Conservation (phyloP, 2,113 vertebrate genomes). For the Stigmatopora nigra region DNA sequence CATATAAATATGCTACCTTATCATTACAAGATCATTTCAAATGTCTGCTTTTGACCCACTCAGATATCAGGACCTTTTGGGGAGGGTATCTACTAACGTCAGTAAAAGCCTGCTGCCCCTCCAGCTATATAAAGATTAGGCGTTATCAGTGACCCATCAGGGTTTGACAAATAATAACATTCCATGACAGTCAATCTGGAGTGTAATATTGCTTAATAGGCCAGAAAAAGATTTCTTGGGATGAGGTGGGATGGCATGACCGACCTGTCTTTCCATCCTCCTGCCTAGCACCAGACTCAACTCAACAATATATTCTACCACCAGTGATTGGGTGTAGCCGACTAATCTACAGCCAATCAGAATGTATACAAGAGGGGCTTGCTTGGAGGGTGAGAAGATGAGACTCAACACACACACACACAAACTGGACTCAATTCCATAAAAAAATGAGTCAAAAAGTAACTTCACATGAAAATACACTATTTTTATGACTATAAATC, state of each 20-base stretch:
- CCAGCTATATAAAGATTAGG: too few species aligned
- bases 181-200: neutral
- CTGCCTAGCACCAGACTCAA: constrained; percentile 91
- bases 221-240: constrained; percentile 80
- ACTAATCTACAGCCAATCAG: constrained; percentile 75
- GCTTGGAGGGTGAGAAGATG: constrained; percentile 60
- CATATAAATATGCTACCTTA: neutral
- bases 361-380: constrained; percentile 62
- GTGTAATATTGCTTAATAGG: constrained; percentile 70
- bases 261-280: constrained; percentile 91
- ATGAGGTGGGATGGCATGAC: constrained; percentile 84
- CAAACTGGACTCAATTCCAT: constrained; percentile 23
- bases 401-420: constrained; percentile 52
- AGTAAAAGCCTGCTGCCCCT: too few species aligned
- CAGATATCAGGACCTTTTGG: too few species aligned
- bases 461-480: neutral
- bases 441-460: constrained; percentile 1
- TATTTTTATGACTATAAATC: too few species aligned
- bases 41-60: too few species aligned
- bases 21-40: too few species aligned
- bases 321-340: constrained; percentile 84
- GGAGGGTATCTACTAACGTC: too few species aligned
- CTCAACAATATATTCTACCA: constrained; percentile 79
- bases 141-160: neutral
- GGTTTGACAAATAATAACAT: neutral